phyloP scores from a whole-genome alignment of 2,797 vertebrate genomes.

The Sylvilagus floridanus region DNA sequence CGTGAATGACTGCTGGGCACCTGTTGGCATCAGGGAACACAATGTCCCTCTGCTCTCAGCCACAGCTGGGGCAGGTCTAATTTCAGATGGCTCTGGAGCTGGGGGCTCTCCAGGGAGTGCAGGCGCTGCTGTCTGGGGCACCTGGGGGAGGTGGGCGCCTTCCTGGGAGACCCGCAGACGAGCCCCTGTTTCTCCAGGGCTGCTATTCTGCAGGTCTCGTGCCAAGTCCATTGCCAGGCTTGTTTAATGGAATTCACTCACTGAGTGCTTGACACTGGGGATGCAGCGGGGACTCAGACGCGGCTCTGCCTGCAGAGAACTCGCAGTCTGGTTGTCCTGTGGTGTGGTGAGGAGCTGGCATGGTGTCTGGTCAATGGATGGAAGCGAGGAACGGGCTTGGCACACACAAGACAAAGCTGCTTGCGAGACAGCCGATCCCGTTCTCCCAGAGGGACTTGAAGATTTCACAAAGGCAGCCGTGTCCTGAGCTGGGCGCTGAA shows the following conservation, averaged over 20 bases:
- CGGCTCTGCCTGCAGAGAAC: accelerated
- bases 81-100: neutral
- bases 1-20: constrained; percentile 17
- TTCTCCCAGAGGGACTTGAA: too few species aligned
- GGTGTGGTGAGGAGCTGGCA: accelerated
- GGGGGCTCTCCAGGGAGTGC: neutral
- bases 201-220: neutral
- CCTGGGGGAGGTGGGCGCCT: neutral
- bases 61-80: neutral
- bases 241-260: accelerated
- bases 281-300: too few species aligned
- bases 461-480: too few species aligned
- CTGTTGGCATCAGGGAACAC: constrained; percentile 46
- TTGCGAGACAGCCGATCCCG: too few species aligned
- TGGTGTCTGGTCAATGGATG: too few species aligned
- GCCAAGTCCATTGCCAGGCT: neutral
- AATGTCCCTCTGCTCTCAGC: constrained; percentile 25
- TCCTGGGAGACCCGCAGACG: neutral
- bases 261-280: accelerated
- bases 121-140: neutral
- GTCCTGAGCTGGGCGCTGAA: too few species aligned
- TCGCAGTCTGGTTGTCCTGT: accelerated
- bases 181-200: neutral
- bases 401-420: too few species aligned
- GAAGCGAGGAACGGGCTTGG: too few species aligned